Percentiles rank a stretch among this genome's conserved stretches.
Evolutionary conservation across 2,113 vertebrate genomes (phyloP).

Genomic region (Hucho hucho): DNA sequence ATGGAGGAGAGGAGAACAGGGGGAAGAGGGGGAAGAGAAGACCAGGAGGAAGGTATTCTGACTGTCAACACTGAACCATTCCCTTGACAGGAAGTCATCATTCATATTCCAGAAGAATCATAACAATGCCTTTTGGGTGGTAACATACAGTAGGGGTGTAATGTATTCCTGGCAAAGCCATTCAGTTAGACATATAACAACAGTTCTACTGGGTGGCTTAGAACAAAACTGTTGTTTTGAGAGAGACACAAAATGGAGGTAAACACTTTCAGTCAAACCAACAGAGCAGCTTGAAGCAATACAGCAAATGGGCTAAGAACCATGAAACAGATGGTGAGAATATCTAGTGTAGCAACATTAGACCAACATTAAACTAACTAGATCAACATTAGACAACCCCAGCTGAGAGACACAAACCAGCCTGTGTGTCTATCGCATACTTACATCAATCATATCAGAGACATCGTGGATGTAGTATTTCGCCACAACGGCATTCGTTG

Average conservation of each 20-base stretch:
- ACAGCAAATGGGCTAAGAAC: slow-evolving; percentile 39
- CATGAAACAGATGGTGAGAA: slow-evolving; percentile 63
- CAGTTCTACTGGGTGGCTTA: neutral
- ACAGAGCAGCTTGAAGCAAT: slow-evolving; percentile 37
- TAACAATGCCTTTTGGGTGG: neutral
- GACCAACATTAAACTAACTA: slow-evolving; percentile 46
- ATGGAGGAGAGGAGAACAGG: neutral
- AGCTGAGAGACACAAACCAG: slow-evolving; percentile 54
- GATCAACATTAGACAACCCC: slow-evolving; percentile 53
- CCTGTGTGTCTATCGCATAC: slow-evolving; percentile 60
- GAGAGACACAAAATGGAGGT: slow-evolving; percentile 11
- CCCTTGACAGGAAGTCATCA: slow-evolving; percentile 5
- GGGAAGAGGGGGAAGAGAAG: neutral
- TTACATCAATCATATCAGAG: slow-evolving; percentile 97
- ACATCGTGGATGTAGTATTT: slow-evolving; percentile 99
- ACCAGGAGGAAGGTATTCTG: slow-evolving; percentile 2
- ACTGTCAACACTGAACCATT: slow-evolving; percentile 24
- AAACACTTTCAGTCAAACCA: slow-evolving; percentile 22
- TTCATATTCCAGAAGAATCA: neutral
- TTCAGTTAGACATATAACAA: neutral
- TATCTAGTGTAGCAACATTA: slow-evolving; percentile 42
- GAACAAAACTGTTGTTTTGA: slow-evolving; percentile 9
- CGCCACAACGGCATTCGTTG: slow-evolving; percentile 92
- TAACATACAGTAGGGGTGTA: slow-evolving; percentile 2
- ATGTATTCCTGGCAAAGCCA: too few species aligned